phyloP scores from a whole-genome alignment of 2,113 vertebrate genomes.

The Cyprinodon tularosa region DNA sequence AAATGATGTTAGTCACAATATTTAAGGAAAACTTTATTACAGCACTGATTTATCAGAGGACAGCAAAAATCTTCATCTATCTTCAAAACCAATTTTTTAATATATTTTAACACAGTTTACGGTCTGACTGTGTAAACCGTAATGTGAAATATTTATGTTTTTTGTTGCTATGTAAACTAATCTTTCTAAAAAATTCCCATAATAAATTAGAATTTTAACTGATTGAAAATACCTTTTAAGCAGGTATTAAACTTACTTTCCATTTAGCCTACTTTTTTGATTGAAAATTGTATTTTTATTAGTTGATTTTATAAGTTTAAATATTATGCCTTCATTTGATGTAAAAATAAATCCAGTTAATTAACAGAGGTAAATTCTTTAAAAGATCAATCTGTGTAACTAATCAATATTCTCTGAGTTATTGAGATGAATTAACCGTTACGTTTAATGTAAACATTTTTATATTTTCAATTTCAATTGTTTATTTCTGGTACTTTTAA shows the following conservation, averaged over 20 bases:
- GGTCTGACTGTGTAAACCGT: not conserved
- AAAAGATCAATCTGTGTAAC: too few relatives aligned
- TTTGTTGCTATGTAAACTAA: not conserved
- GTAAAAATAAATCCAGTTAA: not conserved
- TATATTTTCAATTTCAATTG: too few relatives aligned
- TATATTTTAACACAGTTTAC: not conserved
- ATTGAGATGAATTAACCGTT: too few relatives aligned
- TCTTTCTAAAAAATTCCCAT: not conserved
- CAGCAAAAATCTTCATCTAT: not conserved
- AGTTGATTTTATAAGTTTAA: not conserved
- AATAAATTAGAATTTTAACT: not conserved
- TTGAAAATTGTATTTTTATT: not conserved
- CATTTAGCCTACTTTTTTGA: not conserved
- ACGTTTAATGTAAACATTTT: too few relatives aligned
- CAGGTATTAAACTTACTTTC: not conserved
- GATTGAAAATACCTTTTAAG: not conserved
- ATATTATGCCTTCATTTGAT: not conserved
- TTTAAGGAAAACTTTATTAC: not conserved
- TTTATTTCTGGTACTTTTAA: too few relatives aligned
- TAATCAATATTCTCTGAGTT: too few relatives aligned
- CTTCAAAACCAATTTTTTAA: not conserved
- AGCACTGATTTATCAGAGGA: not conserved
- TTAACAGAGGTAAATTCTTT: too few relatives aligned
- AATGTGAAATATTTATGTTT: not conserved
- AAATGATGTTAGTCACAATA: not conserved